Evolutionary conservation across 1,140 invertebrate genomes (phyloP).

Genomic region (Drosophila sechellia): DNA sequence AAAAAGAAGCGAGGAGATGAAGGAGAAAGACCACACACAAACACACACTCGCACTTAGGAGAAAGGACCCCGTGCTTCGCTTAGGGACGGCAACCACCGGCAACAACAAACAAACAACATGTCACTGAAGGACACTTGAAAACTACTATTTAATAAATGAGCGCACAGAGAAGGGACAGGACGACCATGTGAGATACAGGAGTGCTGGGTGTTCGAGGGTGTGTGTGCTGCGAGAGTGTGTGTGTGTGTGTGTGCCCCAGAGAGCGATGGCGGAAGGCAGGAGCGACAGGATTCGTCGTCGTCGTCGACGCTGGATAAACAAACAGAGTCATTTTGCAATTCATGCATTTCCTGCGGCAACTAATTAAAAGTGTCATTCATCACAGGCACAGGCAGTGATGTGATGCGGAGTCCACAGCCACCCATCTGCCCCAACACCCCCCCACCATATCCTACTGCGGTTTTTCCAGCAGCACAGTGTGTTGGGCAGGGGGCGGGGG

Average conservation of each 20-base stretch:
- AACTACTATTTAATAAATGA: slow-evolving; percentile 84
- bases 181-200: slow-evolving; percentile 40
- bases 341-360: slow-evolving; percentile 84
- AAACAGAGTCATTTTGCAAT: slow-evolving; percentile 84
- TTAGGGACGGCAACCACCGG: slow-evolving; percentile 42
- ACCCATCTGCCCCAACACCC: not conserved
- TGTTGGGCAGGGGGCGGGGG: slow-evolving; percentile 2
- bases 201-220: slow-evolving; percentile 19
- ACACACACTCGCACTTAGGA: not conserved
- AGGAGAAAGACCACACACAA: slow-evolving; percentile 61
- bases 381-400: slow-evolving; percentile 79
- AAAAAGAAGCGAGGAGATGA: slow-evolving; percentile 27
- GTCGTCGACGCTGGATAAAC: slow-evolving; percentile 70
- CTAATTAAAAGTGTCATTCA: slow-evolving; percentile 85
- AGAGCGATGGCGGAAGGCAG: slow-evolving; percentile 17
- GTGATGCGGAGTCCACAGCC: slow-evolving; percentile 54
- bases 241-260: slow-evolving; percentile 20
- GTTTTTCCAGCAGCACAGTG: slow-evolving; percentile 26
- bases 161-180: slow-evolving; percentile 66
- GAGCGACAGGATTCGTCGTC: slow-evolving; percentile 44
- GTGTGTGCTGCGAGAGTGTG: slow-evolving; percentile 1
- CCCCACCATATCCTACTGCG: slow-evolving; percentile 33
- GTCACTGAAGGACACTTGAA: slow-evolving; percentile 83
- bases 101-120: slow-evolving; percentile 75
- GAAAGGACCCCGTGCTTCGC: slow-evolving; percentile 52